These are phyloP conservation scores for Pocillopora grandis DNA, from an alignment of 92 coral and sea anemone species.

Conservation along the genomic window DNA sequence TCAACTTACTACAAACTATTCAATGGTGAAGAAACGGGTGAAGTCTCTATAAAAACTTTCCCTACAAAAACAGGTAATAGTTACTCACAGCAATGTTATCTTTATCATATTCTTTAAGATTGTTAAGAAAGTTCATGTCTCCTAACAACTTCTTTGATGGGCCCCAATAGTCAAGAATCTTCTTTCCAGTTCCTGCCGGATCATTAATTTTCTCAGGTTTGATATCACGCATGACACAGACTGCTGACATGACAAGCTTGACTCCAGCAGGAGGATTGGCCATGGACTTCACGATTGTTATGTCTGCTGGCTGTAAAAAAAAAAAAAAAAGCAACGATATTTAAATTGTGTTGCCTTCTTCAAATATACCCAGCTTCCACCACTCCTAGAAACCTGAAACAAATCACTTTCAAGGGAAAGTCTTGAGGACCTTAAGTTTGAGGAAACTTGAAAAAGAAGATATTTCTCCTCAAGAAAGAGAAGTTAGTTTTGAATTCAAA, in stretches of 20 bases:
- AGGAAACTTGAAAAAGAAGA: no score
- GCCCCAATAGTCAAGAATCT: slow-evolving; percentile 97
- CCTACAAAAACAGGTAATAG: not conserved
- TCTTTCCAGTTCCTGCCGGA: slow-evolving; percentile 98
- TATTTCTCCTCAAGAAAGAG: no score
- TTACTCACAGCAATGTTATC: slow-evolving; percentile 91
- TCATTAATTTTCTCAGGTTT: slow-evolving; percentile 97
- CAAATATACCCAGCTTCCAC: no score
- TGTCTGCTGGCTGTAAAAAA: slow-evolving; percentile 88
- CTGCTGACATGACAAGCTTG: slow-evolving; percentile 98
- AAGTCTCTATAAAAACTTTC: not conserved
- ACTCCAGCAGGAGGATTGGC: slow-evolving; percentile 98
- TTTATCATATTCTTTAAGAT: slow-evolving; percentile 91
- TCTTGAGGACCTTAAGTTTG: no score
- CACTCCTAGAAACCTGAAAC: no score
- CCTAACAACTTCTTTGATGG: slow-evolving; percentile 98
- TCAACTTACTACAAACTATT: no score
- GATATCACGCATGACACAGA: slow-evolving; percentile 96
- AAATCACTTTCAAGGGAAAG: no score
- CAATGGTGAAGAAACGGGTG: not conserved
- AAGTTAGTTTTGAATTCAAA: no score
- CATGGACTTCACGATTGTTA: slow-evolving; percentile 98
- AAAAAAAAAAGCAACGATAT: not conserved
- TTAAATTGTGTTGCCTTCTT: not conserved
- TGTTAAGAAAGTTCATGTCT: slow-evolving; percentile 92